Base-by-base conservation (phyloP, 1,140 invertebrate genomes). In the Eulimnadia texana region DNA sequence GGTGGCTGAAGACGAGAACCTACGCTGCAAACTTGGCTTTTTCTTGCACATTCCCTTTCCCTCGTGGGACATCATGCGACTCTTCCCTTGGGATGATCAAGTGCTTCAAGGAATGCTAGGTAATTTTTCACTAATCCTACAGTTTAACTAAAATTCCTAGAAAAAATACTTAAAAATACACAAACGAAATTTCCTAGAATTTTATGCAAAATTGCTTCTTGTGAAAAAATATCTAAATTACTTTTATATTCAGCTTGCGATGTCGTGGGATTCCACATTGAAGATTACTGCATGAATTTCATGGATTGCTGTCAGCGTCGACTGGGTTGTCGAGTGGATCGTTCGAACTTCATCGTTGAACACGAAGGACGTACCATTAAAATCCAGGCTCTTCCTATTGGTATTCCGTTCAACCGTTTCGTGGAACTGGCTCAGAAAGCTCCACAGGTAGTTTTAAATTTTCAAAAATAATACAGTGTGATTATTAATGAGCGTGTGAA, bases 21-120 rank as follows among this genome's bases (percentile, higher is more conserved):
- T 73, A 3, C 60, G 65, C 16, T 71, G 69, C 63, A 74, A 73
- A 64, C 67, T 76, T 59, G 72, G 71, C 13, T 76, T 75, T 67
- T 76, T 76, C 63, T 65, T 74, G 13, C 74, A 76, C 57, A 76
- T 76, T 60, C 74, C 74, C 2, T 76, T 75, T 63, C 74, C 74
- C 10, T 68, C 72, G 3, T 75, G 71, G 70, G 74, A 76, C 61
- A 71, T 76, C 27, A 68, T 76, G 64, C 64, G 73, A n/a, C 66
- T 74, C 29, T 73, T 75, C 58, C 74, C 73, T 19, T 75, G 73
- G 73, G 69, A 71, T 58, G 73, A 76, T 63, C 72, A 75, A 58
- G 67, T 76, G 19, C 67, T 76, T 9, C 68, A 74, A 67, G 73
- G 74, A 52, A 68, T 73, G 59, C 65, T 76, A n/a, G 70, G 70